These are phyloP conservation scores for Dendrolimus pini DNA, from an alignment of 2,888 invertebrate species.

Conservation along the genomic window DNA sequence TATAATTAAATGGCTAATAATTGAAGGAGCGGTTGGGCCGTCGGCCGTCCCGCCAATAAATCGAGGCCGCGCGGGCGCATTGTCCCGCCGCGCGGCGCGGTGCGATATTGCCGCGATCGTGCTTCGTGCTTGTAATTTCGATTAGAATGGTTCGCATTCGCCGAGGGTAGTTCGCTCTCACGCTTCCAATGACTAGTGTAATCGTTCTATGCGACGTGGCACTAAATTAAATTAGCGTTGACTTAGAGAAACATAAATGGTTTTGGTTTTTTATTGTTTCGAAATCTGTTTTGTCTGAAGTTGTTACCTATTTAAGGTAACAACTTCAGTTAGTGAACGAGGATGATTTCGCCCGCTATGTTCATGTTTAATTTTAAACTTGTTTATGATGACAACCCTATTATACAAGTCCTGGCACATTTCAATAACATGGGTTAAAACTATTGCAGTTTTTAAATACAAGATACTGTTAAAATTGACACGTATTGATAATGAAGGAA, in stretches of 20 bases:
- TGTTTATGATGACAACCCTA: too few species aligned
- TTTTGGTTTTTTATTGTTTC: neutral
- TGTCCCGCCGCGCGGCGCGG: slow-evolving; percentile 20
- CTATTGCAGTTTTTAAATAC: too few species aligned
- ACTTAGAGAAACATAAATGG: neutral
- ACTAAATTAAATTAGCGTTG: slow-evolving; percentile 31
- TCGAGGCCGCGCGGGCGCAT: slow-evolving; percentile 19
- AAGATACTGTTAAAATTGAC: too few species aligned
- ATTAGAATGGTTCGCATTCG: slow-evolving; percentile 35
- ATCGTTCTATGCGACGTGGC: slow-evolving; percentile 49
- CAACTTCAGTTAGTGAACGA: too few species aligned
- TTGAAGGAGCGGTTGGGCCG: slow-evolving; percentile 41
- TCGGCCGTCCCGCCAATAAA: slow-evolving; percentile 44
- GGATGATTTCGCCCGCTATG: too few species aligned
- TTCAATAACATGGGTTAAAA: too few species aligned
- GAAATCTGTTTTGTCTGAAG: neutral
- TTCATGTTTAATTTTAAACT: too few species aligned
- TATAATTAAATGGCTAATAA: slow-evolving; percentile 70
- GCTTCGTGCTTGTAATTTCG: slow-evolving; percentile 63
- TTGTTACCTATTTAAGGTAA: too few species aligned
- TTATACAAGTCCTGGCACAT: too few species aligned
- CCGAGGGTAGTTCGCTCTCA: slow-evolving; percentile 63
- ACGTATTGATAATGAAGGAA: too few species aligned
- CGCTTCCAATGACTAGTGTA: slow-evolving; percentile 58
- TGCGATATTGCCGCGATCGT: slow-evolving; percentile 55